Evolutionary conservation across 2,797 vertebrate species (phyloP), one percentile per base, ranked within the genome.

Genomic region (Choloepus didactylus): DNA sequence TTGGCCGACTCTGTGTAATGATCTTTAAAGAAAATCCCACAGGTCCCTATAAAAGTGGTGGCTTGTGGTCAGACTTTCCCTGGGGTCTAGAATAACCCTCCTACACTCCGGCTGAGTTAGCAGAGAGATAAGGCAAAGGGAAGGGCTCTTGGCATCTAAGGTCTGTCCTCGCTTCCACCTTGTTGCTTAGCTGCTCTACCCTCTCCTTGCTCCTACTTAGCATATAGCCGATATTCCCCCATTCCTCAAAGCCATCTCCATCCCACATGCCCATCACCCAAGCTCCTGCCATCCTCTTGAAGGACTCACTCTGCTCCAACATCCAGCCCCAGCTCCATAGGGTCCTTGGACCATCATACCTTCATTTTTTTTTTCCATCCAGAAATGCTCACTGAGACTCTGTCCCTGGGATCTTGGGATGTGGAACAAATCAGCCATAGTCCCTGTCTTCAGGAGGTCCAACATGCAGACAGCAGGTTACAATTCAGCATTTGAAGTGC

Each of bases 221-320:
- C 31, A 35, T 64, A 49, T 11, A 4, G 14, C 5, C 3, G 27
- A 23, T 0, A 1, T 16, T 0, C 1, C 14, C 59, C 23, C 0
- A 4, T 5, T 38, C 23, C n/a, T 75, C 73, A n/a, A 38, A 38
- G 51, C 14, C 9, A 23, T 1, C 19, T 15, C 25, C 3, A 23
- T 10, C 16, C 27, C 18, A 11, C 25, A 44, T 31, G 44, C 62
- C 59, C 7, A 10, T 19, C 59, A n/a, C 5, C 8, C 9, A 9
- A 60, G 31, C 54, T 31, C 19, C 27, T 29, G 38, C 21, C n/a
- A 11, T 9, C 25, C 54, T 79, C 49, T 6, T 31, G 75, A 83
- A 70, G 25, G 35, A 23, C 18, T 35, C 54, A 15, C 18, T 56
- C 44, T 86, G 38, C 31, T 79, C 27, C 10, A 66, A 7, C 6